These are phyloP conservation scores for Drosophila hydei DNA, from an alignment of 1,140 invertebrate species.

Conservation along the genomic window DNA sequence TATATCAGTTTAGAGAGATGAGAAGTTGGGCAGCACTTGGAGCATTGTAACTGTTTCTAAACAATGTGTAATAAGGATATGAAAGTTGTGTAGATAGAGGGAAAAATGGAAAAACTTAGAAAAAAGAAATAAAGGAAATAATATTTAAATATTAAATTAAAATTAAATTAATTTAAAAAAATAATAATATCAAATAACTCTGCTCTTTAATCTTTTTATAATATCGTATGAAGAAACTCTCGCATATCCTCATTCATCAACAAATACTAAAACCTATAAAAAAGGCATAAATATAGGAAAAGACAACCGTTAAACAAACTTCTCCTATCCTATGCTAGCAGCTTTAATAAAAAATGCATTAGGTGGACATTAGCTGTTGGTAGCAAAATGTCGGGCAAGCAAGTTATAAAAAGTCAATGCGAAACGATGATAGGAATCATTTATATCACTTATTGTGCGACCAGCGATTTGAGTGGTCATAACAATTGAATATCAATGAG, in stretches of 20 bases:
- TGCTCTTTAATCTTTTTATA: conserved; percentile 8
- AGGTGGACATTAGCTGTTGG: conserved; percentile 56
- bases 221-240: too few relatives aligned
- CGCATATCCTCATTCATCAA: conserved; percentile 25
- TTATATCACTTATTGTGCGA: conserved; percentile 42
- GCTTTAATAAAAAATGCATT: conserved; percentile 63
- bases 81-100: conserved; percentile 1
- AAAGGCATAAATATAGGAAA: neutral
- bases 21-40: neutral
- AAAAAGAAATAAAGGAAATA: too few relatives aligned
- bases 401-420: conserved; percentile 65
- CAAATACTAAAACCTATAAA: neutral
- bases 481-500: conserved; percentile 56
- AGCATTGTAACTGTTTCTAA: neutral
- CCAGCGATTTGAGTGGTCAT: conserved; percentile 46
- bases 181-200: too few relatives aligned
- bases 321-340: neutral
- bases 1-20: neutral
- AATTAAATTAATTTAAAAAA: too few relatives aligned
- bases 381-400: conserved; percentile 27
- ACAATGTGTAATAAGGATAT: neutral
- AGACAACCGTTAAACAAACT: neutral
- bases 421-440: conserved; percentile 37
- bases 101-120: neutral
- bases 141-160: too few relatives aligned